A percentile compares a stretch with the other conserved stretches of the same genome.
phyloP scores from a whole-genome alignment of 2,113 vertebrate species.

The Carollia perspicillata region DNA sequence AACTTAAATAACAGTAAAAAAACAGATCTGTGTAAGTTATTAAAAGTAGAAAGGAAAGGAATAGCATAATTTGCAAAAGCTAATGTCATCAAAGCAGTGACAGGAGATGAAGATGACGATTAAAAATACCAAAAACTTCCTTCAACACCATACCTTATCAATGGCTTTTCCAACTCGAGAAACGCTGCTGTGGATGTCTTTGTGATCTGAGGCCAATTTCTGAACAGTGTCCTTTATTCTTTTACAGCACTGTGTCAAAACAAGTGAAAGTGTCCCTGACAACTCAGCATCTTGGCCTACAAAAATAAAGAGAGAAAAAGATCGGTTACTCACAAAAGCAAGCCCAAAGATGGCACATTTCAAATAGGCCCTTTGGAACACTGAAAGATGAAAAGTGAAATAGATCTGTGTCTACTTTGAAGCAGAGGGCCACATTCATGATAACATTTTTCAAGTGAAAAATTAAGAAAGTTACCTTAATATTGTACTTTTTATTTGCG shows the following conservation, averaged over 20 bases:
- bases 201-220: conserved; percentile 89
- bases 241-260: conserved; percentile 90
- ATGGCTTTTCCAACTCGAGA: conserved; percentile 91
- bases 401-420: conserved; percentile 7
- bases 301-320: conserved; percentile 33
- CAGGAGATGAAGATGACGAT: background rate
- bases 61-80: background rate
- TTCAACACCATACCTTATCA: conserved; percentile 83
- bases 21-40: background rate
- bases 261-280: conserved; percentile 89
- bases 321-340: conserved; percentile 37
- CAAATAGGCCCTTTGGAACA: background rate
- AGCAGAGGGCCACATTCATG: background rate
- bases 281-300: conserved; percentile 87
- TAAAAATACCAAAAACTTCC: background rate
- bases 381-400: background rate
- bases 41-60: conserved; percentile 35
- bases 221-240: conserved; percentile 91
- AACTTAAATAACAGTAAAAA: conserved; percentile 20
- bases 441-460: conserved; percentile 27
- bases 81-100: background rate
- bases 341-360: background rate
- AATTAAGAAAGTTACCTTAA: background rate
- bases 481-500: background rate
- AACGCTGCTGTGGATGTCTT: conserved; percentile 91